Evolutionary conservation across 2,888 invertebrate species (phyloP).

Genomic region (Metalampra italica): DNA sequence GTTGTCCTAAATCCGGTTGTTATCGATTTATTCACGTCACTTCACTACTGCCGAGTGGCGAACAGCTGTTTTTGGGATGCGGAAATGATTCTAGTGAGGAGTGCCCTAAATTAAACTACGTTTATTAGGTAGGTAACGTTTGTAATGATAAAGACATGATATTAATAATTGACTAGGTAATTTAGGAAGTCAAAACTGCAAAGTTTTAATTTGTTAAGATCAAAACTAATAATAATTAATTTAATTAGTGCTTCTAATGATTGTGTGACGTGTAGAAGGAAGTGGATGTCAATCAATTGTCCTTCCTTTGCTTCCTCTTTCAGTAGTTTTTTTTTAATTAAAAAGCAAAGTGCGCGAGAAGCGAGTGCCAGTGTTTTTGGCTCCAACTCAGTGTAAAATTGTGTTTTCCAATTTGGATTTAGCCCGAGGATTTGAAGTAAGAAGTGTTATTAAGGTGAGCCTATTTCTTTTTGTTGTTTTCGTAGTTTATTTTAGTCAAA

Average conservation of each 20-base stretch:
- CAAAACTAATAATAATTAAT: no score
- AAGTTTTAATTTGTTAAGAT: no score
- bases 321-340: constrained; percentile 2
- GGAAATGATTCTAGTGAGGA: constrained; percentile 34
- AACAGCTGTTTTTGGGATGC: constrained; percentile 69
- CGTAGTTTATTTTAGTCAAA: constrained; percentile 12
- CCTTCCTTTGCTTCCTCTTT: background rate
- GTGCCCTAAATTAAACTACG: constrained; percentile 4
- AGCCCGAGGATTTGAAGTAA: constrained; percentile 48
- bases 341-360: constrained; percentile 14
- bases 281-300: background rate
- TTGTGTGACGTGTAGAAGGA: constrained; percentile 8
- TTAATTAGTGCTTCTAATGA: background rate
- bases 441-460: constrained; percentile 53
- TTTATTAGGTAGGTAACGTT: background rate
- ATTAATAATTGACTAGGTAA: no score
- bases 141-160: no score
- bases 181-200: no score
- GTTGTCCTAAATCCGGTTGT: constrained; percentile 42
- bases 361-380: constrained; percentile 26
- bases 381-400: constrained; percentile 38
- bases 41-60: constrained; percentile 25
- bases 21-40: constrained; percentile 65
- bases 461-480: constrained; percentile 17
- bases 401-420: constrained; percentile 56